Percentiles rank a stretch among this genome's conserved stretches.
Conservation (phyloP, 2,797 vertebrate genomes). For the Gymnodraco acuticeps region DNA sequence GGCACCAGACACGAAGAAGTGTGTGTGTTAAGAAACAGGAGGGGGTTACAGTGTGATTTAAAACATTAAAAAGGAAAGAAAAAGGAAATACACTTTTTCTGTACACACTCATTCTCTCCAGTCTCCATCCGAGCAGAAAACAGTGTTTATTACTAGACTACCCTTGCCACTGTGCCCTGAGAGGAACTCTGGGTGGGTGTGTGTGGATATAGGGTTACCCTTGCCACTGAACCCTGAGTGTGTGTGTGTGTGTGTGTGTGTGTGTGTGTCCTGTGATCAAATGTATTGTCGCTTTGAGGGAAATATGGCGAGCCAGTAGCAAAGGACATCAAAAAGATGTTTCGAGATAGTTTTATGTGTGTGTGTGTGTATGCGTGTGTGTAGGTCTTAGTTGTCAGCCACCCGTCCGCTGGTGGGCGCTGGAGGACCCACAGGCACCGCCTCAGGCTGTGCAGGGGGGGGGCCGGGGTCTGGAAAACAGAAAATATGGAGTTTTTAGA, state of each 20-base stretch:
- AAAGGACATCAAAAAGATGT: slow-evolving; percentile 65
- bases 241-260: slow-evolving; percentile 18
- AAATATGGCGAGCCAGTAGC: slow-evolving; percentile 67
- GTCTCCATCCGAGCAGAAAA: slow-evolving; percentile 66
- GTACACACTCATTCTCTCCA: slow-evolving; percentile 60
- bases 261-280: slow-evolving; percentile 20
- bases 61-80: slow-evolving; percentile 42
- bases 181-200: slow-evolving; percentile 65
- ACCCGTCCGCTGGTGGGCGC: slow-evolving; percentile 84
- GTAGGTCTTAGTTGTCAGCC: slow-evolving; percentile 75
- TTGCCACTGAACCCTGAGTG: slow-evolving; percentile 66
- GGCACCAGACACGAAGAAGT: slow-evolving; percentile 30
- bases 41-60: slow-evolving; percentile 70
- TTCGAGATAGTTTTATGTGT: slow-evolving; percentile 52
- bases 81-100: slow-evolving; percentile 31
- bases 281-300: slow-evolving; percentile 43
- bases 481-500: slow-evolving; percentile 18
- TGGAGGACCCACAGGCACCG: slow-evolving; percentile 85
- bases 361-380: slow-evolving; percentile 40
- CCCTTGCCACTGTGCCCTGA: slow-evolving; percentile 75
- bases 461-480: slow-evolving; percentile 87
- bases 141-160: slow-evolving; percentile 77
- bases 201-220: slow-evolving; percentile 50
- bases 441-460: slow-evolving; percentile 85
- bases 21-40: slow-evolving; percentile 17